Evolutionary conservation across 2,113 vertebrate genomes (phyloP).

Genomic region (Motacilla tschutschensis): DNA sequence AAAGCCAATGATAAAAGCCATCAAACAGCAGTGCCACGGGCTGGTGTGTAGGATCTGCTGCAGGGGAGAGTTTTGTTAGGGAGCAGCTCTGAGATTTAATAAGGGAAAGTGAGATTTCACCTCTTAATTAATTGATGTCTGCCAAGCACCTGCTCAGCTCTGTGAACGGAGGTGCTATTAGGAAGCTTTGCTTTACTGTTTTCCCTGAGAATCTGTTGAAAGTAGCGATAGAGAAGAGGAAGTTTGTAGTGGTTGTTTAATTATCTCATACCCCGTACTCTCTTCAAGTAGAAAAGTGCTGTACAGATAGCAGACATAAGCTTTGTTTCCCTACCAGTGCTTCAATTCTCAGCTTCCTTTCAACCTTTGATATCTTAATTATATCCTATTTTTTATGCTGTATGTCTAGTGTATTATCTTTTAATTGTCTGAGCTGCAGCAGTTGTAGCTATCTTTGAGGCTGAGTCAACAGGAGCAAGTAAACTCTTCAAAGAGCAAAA

Average conservation of each 20-base stretch:
- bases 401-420: neutral
- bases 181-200: neutral
- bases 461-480: neutral
- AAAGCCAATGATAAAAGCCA: neutral
- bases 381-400: constrained; percentile 19
- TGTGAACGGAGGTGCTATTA: neutral
- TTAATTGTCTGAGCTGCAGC: neutral
- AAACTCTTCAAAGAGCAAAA: neutral
- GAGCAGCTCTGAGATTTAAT: constrained; percentile 3
- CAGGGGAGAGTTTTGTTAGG: neutral
- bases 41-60: neutral
- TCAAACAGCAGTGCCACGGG: neutral
- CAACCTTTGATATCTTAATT: constrained; percentile 40
- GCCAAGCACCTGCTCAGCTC: neutral
- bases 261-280: neutral
- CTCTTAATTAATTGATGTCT: neutral
- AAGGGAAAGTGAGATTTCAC: neutral
- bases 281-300: constrained; percentile 7
- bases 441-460: neutral
- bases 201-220: neutral
- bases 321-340: neutral
- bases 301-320: neutral
- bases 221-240: neutral
- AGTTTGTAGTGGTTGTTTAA: constrained; percentile 24
- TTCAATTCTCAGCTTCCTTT: constrained; percentile 39